Evolutionary conservation across 30 jellyfish, hydroid and myxozoan species (phyloP).

Genomic region (Turritopsis dohrnii): DNA sequence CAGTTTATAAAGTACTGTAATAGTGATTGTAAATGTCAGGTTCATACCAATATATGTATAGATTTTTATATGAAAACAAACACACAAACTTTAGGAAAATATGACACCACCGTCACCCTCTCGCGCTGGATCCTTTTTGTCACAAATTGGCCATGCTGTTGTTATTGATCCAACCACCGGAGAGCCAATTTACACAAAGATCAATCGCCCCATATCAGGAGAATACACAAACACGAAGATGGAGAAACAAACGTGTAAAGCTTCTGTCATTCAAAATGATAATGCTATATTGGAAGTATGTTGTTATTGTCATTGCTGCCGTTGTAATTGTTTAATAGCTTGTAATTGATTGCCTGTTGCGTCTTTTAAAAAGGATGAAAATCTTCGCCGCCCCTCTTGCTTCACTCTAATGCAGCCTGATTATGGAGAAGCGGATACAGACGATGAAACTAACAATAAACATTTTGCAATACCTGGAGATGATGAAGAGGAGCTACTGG

Average conservation of each 20-base stretch:
- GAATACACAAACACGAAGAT: background rate
- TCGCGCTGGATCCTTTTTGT: background rate
- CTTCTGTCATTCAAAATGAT: background rate
- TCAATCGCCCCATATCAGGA: slow-evolving; percentile 4
- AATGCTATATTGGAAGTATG: background rate
- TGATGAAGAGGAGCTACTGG: slow-evolving; percentile 71
- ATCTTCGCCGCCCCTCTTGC: slow-evolving; percentile 32
- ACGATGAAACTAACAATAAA: slow-evolving; percentile 26
- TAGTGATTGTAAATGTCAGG: too few relatives aligned
- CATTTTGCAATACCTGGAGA: slow-evolving; percentile 66
- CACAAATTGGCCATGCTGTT: background rate
- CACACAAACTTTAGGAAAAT: background rate
- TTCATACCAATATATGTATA: too few relatives aligned
- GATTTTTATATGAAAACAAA: too few relatives aligned
- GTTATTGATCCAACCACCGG: slow-evolving; percentile 11
- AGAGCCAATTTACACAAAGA: slow-evolving; percentile 30
- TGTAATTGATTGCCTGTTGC: too few relatives aligned
- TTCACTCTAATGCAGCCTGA: slow-evolving; percentile 60
- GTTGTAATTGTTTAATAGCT: background rate
- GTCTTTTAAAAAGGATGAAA: slow-evolving; percentile 15
- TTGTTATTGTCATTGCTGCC: background rate
- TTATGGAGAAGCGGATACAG: slow-evolving; percentile 64
- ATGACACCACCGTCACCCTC: background rate
- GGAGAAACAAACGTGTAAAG: background rate
- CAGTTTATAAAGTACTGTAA: too few relatives aligned